These are phyloP conservation scores for Temnopleurus reevesii DNA, from an alignment of 53 echinoderm and acorn worm species.

Conservation along the genomic window DNA sequence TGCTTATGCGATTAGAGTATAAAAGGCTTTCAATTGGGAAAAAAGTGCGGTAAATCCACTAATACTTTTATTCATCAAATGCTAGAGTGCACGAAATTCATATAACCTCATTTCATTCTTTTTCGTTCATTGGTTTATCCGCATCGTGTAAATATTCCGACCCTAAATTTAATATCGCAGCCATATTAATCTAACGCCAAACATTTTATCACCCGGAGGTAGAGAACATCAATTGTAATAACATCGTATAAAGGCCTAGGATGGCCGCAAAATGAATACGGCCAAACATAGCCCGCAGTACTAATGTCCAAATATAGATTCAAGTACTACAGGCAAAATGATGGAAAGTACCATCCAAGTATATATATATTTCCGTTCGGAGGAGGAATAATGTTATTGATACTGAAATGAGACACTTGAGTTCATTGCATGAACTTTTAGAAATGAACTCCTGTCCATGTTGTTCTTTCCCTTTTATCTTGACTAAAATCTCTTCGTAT, in stretches of 20 bases:
- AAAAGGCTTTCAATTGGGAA: too few relatives aligned
- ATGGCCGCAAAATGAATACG: background rate
- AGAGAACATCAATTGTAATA: background rate
- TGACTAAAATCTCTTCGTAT: too few relatives aligned
- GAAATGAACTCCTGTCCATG: too few relatives aligned
- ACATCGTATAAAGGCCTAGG: background rate
- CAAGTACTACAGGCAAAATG: too few relatives aligned
- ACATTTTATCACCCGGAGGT: constrained; percentile 7
- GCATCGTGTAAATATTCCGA: constrained; percentile 1
- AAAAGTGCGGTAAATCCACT: too few relatives aligned
- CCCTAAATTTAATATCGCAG: background rate
- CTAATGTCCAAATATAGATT: background rate
- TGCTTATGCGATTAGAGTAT: too few relatives aligned
- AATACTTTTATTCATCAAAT: too few relatives aligned
- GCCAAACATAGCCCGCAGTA: constrained; percentile 1
- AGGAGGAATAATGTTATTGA: background rate
- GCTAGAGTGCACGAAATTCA: too few relatives aligned
- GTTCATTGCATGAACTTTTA: too few relatives aligned
- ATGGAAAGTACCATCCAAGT: too few relatives aligned
- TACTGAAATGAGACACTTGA: background rate
- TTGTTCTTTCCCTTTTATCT: too few relatives aligned
- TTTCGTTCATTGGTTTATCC: background rate
- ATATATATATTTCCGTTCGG: background rate
- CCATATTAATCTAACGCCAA: background rate
- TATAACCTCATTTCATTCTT: too few relatives aligned